Percentiles rank a stretch among this genome's conserved stretches.
Conservation (phyloP, 2,113 vertebrate genomes). For the Capreolus pygargus region DNA sequence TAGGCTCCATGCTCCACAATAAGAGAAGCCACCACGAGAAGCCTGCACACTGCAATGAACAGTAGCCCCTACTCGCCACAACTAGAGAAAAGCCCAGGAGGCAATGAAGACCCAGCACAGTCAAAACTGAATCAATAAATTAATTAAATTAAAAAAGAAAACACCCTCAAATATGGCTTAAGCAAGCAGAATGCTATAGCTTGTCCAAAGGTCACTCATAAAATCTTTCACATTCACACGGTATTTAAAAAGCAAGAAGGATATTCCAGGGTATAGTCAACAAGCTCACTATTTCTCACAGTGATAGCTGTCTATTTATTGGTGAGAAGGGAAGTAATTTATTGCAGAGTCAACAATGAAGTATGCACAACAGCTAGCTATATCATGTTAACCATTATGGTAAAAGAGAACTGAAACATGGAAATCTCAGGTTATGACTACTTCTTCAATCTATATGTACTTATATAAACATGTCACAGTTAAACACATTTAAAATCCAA, state of each 20-base stretch:
- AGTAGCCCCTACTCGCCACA: no score
- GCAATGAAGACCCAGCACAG: no score
- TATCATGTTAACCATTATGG: constrained; percentile 69
- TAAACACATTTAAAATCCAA: constrained; percentile 84
- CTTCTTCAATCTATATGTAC: constrained; percentile 69
- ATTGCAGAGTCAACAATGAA: constrained; percentile 72
- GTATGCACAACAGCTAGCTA: constrained; percentile 63
- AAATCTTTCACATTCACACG: constrained; percentile 69
- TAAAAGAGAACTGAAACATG: constrained; percentile 71
- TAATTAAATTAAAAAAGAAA: no score
- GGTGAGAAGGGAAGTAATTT: constrained; percentile 79
- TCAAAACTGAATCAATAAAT: no score
- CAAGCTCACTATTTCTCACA: constrained; percentile 60
- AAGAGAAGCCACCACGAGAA: no score
- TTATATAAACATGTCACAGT: constrained; percentile 78
- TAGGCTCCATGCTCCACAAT: no score
- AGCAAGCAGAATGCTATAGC: constrained; percentile 64
- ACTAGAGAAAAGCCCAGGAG: no score
- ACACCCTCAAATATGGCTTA: constrained; percentile 54
- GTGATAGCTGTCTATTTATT: constrained; percentile 73
- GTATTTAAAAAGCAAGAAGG: constrained; percentile 75
- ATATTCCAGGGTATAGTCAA: constrained; percentile 62
- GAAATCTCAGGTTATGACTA: constrained; percentile 70
- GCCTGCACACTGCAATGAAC: no score
- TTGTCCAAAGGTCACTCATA: constrained; percentile 76